phyloP scores from a whole-genome alignment of 1,140 invertebrate species.

The Trichoplusia ni region DNA sequence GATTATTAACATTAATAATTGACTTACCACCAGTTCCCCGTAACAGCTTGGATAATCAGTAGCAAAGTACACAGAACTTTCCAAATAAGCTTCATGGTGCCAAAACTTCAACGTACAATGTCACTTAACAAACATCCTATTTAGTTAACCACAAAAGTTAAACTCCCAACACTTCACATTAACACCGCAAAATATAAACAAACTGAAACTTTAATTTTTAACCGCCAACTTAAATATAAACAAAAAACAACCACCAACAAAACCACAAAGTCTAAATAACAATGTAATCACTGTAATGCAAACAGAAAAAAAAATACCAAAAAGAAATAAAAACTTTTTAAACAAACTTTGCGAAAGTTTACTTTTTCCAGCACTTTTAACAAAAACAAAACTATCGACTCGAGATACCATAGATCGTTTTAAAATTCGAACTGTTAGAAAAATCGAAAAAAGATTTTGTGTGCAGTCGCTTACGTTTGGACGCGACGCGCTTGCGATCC shows the following conservation, averaged over 20 bases:
- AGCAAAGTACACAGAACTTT: conserved; percentile 67
- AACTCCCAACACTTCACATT: conserved; percentile 51
- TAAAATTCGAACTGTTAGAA: conserved; percentile 51
- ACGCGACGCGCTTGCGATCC: conserved; percentile 63
- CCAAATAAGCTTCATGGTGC: conserved; percentile 72
- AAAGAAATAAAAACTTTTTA: conserved; percentile 60
- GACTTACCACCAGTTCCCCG: conserved; percentile 76
- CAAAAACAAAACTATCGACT: conserved; percentile 50
- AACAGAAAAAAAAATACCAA: conserved; percentile 45
- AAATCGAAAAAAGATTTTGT: conserved; percentile 64
- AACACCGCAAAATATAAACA: conserved; percentile 52
- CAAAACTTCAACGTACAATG: conserved; percentile 50
- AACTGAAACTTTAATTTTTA: conserved; percentile 51
- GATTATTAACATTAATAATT: too few species aligned
- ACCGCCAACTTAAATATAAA: conserved; percentile 52
- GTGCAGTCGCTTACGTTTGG: conserved; percentile 49
- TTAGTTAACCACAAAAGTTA: conserved; percentile 47
- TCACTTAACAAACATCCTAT: conserved; percentile 49
- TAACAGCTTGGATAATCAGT: conserved; percentile 61
- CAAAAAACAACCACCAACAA: conserved; percentile 26
- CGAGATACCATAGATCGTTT: conserved; percentile 49
- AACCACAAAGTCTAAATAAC: conserved; percentile 43
- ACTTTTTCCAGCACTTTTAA: conserved; percentile 33
- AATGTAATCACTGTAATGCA: conserved; percentile 54
- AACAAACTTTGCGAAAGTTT: conserved; percentile 62